Percentiles rank a stretch among this genome's conserved stretches.
Conservation (phyloP, 2,113 vertebrate species). For the Chrysochloris asiatica region DNA sequence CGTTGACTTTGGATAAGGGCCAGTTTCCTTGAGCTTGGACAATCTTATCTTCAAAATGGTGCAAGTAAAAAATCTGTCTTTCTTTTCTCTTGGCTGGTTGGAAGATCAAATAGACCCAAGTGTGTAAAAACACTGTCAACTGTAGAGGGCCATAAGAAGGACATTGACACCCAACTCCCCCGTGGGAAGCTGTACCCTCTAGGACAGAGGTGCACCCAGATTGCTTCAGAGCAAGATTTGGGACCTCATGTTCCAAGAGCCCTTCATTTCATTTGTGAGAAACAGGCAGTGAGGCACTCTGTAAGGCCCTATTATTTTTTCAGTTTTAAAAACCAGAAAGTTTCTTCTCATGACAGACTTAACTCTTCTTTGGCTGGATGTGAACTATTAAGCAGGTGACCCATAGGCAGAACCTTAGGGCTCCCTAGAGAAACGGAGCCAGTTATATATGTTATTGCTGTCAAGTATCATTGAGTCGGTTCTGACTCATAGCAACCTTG, state of each 20-base stretch:
- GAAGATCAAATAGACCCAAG: neutral
- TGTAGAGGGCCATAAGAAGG: neutral
- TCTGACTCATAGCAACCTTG: too few species aligned
- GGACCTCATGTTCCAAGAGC: neutral
- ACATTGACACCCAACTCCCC: fast-evolving
- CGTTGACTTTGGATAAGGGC: constrained; percentile 2
- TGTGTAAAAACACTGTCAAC: neutral
- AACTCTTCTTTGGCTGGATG: neutral
- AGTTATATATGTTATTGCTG: too few species aligned
- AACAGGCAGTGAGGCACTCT: neutral
- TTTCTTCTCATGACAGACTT: neutral
- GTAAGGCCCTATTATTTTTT: neutral
- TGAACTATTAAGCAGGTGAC: neutral
- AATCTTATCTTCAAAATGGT: constrained; percentile 19
- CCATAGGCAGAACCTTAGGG: neutral
- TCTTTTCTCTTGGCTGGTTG: constrained; percentile 1
- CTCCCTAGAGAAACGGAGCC: neutral
- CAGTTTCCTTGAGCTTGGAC: neutral
- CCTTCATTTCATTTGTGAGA: constrained; percentile 1
- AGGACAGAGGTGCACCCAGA: neutral
- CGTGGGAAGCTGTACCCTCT: neutral
- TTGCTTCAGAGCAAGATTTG: neutral
- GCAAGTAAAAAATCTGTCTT: neutral
- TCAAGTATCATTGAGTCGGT: too few species aligned
- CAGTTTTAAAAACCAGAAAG: neutral